Percentiles rank a stretch among this genome's conserved stretches.
Evolutionary conservation across 2,113 vertebrate genomes (phyloP).

Genomic region (Hippocampus abdominalis): DNA sequence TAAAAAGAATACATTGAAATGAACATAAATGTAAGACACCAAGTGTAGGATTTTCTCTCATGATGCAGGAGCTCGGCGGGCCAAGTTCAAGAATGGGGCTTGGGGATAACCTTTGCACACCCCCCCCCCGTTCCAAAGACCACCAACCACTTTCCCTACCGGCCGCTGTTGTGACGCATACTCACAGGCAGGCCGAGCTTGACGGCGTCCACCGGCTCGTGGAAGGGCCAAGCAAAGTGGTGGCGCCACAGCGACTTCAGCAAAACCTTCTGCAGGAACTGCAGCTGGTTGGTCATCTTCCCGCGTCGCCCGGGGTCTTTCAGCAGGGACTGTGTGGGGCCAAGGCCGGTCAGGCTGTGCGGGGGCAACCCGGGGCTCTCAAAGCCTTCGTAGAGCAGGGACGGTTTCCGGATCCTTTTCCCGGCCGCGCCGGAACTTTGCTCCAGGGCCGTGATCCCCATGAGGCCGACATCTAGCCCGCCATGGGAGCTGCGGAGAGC

Average conservation of each 20-base stretch:
- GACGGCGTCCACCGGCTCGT: slow-evolving; percentile 84
- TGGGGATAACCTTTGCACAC: too few relatives aligned
- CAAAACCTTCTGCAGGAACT: slow-evolving; percentile 88
- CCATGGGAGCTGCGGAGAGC: slow-evolving; percentile 55
- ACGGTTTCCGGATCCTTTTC: slow-evolving; percentile 90
- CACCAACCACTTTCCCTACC: too few relatives aligned
- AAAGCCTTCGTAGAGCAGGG: slow-evolving; percentile 87
- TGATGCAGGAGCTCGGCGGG: too few relatives aligned
- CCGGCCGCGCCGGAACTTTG: slow-evolving; percentile 74
- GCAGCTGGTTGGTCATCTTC: slow-evolving; percentile 87
- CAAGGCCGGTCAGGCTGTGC: slow-evolving; percentile 64
- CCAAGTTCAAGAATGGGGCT: too few relatives aligned
- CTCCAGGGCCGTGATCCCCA: slow-evolving; percentile 71
- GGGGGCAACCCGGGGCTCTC: slow-evolving; percentile 83
- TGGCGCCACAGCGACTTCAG: slow-evolving; percentile 92
- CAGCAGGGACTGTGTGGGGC: slow-evolving; percentile 76
- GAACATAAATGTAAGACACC: too few relatives aligned
- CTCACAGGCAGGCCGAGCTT: slow-evolving; percentile 87
- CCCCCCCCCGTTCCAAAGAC: not conserved
- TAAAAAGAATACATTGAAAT: too few relatives aligned
- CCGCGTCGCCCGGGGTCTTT: slow-evolving; percentile 82
- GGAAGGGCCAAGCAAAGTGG: slow-evolving; percentile 93
- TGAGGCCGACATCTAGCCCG: slow-evolving; percentile 52
- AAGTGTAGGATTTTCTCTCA: too few relatives aligned
- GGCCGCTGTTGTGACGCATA: not conserved